phyloP scores from a whole-genome alignment of 2,113 vertebrate genomes.

The Pterocles orientalis region DNA sequence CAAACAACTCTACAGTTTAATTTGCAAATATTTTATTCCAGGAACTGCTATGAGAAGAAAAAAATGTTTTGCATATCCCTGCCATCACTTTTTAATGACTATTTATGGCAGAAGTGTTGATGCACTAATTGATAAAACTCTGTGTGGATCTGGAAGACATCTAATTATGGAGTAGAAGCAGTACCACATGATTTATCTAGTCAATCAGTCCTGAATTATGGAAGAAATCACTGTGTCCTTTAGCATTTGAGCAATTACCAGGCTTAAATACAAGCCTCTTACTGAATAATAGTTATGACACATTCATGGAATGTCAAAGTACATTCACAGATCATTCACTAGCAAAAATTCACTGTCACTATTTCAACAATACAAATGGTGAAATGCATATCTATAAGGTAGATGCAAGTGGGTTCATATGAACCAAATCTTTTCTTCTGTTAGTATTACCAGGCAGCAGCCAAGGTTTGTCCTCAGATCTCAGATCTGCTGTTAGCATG shows the following conservation, averaged over 20 bases:
- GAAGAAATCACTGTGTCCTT: conserved; percentile 2
- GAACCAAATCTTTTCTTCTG: not conserved
- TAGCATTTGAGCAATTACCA: not conserved
- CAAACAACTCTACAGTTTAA: not conserved
- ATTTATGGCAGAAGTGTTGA: not conserved
- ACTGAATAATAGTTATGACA: not conserved
- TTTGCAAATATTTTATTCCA: conserved; percentile 3
- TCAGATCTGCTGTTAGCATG: not conserved
- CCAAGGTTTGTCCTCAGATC: not conserved
- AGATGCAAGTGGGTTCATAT: not conserved
- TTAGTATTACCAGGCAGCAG: not conserved
- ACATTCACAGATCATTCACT: not conserved
- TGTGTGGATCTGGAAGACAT: not conserved
- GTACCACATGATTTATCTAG: not conserved
- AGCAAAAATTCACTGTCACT: not conserved
- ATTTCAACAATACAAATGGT: not conserved
- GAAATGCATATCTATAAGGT: not conserved
- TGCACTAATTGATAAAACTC: not conserved
- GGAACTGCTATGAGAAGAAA: not conserved
- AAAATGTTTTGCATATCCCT: not conserved
- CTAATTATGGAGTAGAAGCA: not conserved
- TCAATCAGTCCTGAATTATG: not conserved
- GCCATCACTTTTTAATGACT: not conserved
- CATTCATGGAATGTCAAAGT: not conserved
- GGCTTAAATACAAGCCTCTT: not conserved